Conservation (phyloP, 2,888 invertebrate species). For the Amiota minor region DNA sequence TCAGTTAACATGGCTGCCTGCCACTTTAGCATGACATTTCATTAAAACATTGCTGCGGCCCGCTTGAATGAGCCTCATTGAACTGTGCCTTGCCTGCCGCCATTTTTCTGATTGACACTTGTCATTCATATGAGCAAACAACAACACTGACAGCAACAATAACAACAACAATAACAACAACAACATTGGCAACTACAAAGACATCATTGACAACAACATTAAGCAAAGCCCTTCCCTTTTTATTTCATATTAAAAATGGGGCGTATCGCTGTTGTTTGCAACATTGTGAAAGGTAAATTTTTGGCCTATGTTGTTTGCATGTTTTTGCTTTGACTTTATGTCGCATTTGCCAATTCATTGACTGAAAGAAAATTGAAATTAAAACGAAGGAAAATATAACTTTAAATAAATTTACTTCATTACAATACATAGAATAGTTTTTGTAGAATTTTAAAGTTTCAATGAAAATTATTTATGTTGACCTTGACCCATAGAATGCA, state of each 20-base stretch:
- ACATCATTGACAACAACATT: too few species aligned
- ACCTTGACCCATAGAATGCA: too few species aligned
- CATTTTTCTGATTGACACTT: conserved; percentile 28
- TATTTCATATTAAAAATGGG: not conserved
- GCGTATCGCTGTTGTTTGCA: not conserved
- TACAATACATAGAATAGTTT: too few species aligned
- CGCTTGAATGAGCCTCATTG: not conserved
- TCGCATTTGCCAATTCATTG: too few species aligned
- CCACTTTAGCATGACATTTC: conserved; percentile 21
- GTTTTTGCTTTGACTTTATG: too few species aligned
- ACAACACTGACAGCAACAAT: too few species aligned
- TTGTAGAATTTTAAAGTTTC: too few species aligned
- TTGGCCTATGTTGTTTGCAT: not conserved
- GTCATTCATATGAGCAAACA: conserved; percentile 26
- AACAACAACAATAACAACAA: too few species aligned
- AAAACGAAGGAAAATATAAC: not conserved
- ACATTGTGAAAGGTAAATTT: conserved; percentile 6
- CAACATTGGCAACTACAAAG: too few species aligned
- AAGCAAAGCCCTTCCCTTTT: too few species aligned
- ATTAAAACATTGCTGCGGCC: conserved; percentile 15
- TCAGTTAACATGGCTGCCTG: not conserved
- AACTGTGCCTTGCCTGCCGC: conserved; percentile 16
- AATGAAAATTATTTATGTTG: too few species aligned
- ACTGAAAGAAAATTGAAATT: not conserved
- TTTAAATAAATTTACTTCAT: too few species aligned